Base-by-base conservation (phyloP, 2,797 vertebrate genomes). In the Meriones psammophilus region DNA sequence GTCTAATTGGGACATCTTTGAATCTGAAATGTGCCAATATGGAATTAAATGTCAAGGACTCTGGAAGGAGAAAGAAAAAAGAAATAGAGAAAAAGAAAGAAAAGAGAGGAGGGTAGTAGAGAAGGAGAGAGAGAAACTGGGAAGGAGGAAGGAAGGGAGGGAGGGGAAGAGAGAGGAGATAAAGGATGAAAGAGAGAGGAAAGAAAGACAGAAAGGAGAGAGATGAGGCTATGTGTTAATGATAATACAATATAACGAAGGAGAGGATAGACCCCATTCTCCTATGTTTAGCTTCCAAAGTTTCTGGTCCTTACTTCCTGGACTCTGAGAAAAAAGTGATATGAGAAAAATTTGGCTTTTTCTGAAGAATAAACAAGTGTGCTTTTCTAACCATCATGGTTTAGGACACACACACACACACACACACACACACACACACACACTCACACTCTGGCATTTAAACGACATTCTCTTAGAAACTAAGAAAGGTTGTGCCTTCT, bases 371-470 rank as follows among this genome's bases (percentile, higher is more conserved):
- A 36, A 86, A 36, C 36, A 62, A 66, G 15, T n/a, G 26, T 84
- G 36, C 5, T 50, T 88, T 81, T 77, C 22, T n/a, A 81, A 78
- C 12, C 77, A 22, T 64, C 73, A 28, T 68, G 71, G 26, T 88
- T 94, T 81, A 58, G 22, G 66, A 74, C 10, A 26, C 20, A 28
- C 9, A 73, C 20, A 39, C 73, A 39, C 73, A 76, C 10, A 24
- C 9, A 14, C 15, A 62, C 30, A 76, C 50, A 62, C 33, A 54
- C 62, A 15, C 39, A 58, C 46, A 69, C 2, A 14, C 46, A 10
- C 77, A 20, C 18, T n/a, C 26, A n/a, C 2, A 68, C 9, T 54
- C 64, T 94, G 92, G 89, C 18, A n/a, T 97, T 97, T 91, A 83
- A 91, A 73, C 42, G 8, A 66, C 71, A 10, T 74, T 73, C 13